Base-by-base conservation (phyloP, 1,140 invertebrate species). In the Maniola jurtina region DNA sequence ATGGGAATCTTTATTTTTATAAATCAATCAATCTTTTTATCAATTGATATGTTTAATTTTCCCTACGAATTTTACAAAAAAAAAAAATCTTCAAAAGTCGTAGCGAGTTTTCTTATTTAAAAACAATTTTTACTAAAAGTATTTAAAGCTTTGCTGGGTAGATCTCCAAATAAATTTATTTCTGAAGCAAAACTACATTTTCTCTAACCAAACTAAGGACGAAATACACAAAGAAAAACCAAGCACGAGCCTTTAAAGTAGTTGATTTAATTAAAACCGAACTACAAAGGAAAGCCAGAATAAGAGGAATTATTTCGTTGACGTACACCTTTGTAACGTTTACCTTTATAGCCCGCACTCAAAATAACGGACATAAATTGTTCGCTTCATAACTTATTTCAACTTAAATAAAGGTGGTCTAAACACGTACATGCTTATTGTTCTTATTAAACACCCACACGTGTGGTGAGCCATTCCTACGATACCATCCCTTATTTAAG, bases 271-370 rank as follows among this genome's bases (percentile, higher is more conserved):
- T 55, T 55, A 55, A 48, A 34, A 45, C 42, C 25, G 6, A 55
- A 13, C 16, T 34, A 55, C 52, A 55, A 55, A 55, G 52, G 52
- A 15, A 25, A 25, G 25, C 4, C 25, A 25, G 25, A 2, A 25
- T 25, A 48, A 48, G 11, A 15, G 52, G 25, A 55, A 55, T 55
- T 55, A 55, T 55, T 33, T 7, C 33, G 15, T 34, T 55, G 52
- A 55, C 52, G 52, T 55, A 9, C 52, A 55, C 52, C 52, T 55
- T 55, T 55, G 52, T 55, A 34, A 11, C 25, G 52, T n/a, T 34
- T 15, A 7, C 52, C 52, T 55, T 55, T 34, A 34, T 9, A 4
- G 15, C 11, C 52, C 13, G 13, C 52, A 34, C 25, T 55, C 52
- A 34, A n/a, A 55, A 13, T 16, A 55, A 55, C 16, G 16, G 48